Percentiles rank a stretch among this genome's conserved stretches.
phyloP scores from a whole-genome alignment of 2,797 vertebrate genomes.

The Notolabrus celidotus region DNA sequence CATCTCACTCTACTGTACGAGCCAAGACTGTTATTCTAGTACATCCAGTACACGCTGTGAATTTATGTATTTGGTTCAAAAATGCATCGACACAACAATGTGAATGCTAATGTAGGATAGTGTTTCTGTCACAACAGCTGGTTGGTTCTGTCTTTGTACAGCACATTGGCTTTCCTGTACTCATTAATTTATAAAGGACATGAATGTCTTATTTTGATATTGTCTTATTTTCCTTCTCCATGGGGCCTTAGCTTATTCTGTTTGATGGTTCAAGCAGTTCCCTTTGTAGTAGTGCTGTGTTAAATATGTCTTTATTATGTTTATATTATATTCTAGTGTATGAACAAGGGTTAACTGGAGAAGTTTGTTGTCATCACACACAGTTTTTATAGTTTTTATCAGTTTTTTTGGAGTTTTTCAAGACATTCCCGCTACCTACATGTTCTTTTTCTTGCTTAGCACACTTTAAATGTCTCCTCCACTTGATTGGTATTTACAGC shows the following conservation, averaged over 20 bases:
- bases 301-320: background rate
- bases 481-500: constrained; percentile 28
- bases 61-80: background rate
- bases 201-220: background rate
- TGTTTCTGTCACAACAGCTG: constrained; percentile 14
- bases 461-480: constrained; percentile 1
- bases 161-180: background rate
- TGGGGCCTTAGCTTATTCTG: background rate
- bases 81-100: background rate
- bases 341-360: background rate
- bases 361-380: background rate
- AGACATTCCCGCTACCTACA: too few relatives aligned
- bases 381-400: too few relatives aligned
- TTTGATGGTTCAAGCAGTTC: background rate
- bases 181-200: background rate
- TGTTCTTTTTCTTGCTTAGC: too few relatives aligned
- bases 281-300: background rate
- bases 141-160: background rate
- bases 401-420: too few relatives aligned
- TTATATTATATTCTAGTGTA: background rate
- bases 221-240: background rate
- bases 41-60: background rate
- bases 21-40: background rate
- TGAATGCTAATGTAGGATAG: background rate
- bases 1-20: background rate